These are phyloP conservation scores for Eulemur macaco DNA, from an alignment of 2,113 vertebrate genomes.

Conservation along the genomic window DNA sequence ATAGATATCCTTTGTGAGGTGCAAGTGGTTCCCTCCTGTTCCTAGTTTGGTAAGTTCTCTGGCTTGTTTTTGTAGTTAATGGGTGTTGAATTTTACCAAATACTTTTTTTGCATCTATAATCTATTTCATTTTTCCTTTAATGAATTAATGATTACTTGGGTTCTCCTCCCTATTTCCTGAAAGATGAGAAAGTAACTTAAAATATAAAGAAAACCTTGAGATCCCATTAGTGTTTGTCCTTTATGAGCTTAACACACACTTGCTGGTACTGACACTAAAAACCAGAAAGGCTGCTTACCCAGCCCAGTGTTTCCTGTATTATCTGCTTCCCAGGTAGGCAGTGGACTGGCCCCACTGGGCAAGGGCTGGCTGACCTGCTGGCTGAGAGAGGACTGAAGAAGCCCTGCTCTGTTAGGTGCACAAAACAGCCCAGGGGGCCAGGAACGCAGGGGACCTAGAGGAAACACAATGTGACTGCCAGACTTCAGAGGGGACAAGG, in stretches of 20 bases:
- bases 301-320: neutral
- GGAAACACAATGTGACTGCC: neutral
- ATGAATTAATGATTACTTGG: neutral
- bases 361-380: neutral
- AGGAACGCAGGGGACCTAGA: neutral
- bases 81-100: neutral
- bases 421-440: neutral
- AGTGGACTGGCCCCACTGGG: neutral
- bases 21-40: neutral
- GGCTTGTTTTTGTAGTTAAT: conserved; percentile 3
- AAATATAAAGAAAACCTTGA: conserved; percentile 7
- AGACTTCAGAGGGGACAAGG: neutral
- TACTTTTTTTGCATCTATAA: neutral
- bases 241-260: neutral
- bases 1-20: neutral
- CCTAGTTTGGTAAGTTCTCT: neutral
- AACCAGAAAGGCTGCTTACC: neutral
- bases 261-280: neutral
- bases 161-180: neutral
- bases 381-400: neutral
- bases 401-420: neutral
- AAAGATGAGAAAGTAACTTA: conserved; percentile 1
- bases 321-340: neutral
- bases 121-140: neutral
- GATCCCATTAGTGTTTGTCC: neutral